Evolutionary conservation across 2,888 invertebrate species (phyloP).

Genomic region (Tanypteryx hageni): DNA sequence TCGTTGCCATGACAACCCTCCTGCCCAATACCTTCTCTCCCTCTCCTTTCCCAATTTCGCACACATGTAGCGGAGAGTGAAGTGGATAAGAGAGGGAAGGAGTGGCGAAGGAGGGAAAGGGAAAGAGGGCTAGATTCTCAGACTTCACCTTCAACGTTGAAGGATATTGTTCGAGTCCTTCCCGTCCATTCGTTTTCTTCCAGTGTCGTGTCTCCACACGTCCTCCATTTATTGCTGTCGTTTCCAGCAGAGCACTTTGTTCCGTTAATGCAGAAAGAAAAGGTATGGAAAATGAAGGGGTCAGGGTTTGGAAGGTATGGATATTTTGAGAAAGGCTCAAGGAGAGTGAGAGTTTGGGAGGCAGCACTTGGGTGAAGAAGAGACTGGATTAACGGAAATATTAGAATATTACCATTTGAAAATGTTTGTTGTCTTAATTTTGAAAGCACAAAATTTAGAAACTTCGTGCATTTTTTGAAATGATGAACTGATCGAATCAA

Average conservation of each 20-base stretch:
- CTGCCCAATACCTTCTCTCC: neutral
- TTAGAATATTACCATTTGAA: no score
- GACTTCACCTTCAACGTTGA: neutral
- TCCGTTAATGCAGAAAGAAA: slow-evolving; percentile 5
- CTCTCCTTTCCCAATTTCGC: neutral
- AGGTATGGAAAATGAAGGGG: neutral
- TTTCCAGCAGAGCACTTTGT: neutral
- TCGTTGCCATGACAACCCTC: slow-evolving; percentile 39
- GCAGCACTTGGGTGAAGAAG: neutral
- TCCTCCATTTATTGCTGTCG: slow-evolving; percentile 29
- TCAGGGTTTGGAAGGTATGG: neutral
- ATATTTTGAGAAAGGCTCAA: neutral
- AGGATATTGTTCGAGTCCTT: slow-evolving; percentile 49
- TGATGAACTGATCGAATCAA: no score
- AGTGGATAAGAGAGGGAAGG: neutral
- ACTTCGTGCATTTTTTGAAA: no score
- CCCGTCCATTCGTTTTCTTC: slow-evolving; percentile 19
- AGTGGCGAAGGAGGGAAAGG: neutral
- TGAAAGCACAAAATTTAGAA: no score
- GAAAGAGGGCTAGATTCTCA: neutral
- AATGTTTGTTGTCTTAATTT: no score
- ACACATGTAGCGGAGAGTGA: slow-evolving; percentile 20
- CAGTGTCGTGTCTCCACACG: neutral
- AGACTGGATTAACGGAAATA: no score
- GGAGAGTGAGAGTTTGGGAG: neutral